phyloP scores from a whole-genome alignment of 2,113 vertebrate species.

The Myocastor coypus region DNA sequence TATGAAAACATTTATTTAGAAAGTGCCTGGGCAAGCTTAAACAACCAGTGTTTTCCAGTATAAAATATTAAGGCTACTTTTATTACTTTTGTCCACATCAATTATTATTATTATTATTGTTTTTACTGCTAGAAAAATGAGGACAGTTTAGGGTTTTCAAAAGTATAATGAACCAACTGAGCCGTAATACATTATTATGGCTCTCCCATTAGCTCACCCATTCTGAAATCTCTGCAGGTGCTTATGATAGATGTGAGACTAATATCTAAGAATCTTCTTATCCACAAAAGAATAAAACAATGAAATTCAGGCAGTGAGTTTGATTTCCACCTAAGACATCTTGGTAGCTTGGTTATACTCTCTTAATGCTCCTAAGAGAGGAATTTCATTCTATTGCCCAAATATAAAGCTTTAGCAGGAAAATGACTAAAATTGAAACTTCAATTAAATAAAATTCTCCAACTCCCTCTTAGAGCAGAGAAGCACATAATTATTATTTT shows the following conservation, averaged over 20 bases:
- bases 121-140: slow-evolving; percentile 51
- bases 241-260: slow-evolving; percentile 55
- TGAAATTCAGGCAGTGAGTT: slow-evolving; percentile 38
- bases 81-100: slow-evolving; percentile 57
- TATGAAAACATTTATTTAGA: slow-evolving; percentile 78
- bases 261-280: slow-evolving; percentile 3
- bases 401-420: slow-evolving; percentile 33
- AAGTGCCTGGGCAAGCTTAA: slow-evolving; percentile 59
- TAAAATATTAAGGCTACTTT: slow-evolving; percentile 71
- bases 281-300: slow-evolving; percentile 54
- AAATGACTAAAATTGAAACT: slow-evolving; percentile 41
- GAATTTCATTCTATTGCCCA: neutral
- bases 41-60: slow-evolving; percentile 35
- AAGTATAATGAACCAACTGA: slow-evolving; percentile 49
- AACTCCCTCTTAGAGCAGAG: neutral
- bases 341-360: slow-evolving; percentile 25
- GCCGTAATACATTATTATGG: slow-evolving; percentile 16
- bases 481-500: neutral
- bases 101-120: slow-evolving; percentile 47
- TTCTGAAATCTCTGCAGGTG: slow-evolving; percentile 37
- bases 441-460: neutral
- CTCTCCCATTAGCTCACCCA: neutral
- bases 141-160: slow-evolving; percentile 28
- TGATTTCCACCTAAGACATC: slow-evolving; percentile 29
- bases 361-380: neutral